Base-by-base conservation (phyloP, 92 coral and sea anemone species). In the Isaurus tuberculatus region DNA sequence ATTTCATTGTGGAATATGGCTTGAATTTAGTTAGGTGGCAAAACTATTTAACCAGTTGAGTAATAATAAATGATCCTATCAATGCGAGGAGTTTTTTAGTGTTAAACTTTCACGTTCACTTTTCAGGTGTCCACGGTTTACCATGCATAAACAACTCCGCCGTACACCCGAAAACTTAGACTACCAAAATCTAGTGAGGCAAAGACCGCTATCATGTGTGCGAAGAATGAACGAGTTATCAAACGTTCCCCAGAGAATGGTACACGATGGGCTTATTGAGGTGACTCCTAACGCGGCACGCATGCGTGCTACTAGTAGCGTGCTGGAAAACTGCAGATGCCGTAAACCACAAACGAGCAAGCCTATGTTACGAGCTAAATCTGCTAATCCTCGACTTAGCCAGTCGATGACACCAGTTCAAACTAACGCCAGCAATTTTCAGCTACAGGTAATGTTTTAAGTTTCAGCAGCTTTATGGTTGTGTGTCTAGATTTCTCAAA, bases 71-170 rank as follows among this genome's bases (percentile, higher is more conserved):
- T n/a, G n/a, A n/a, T n/a, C n/a, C n/a, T n/a, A n/a, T n/a, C n/a
- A n/a, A n/a, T n/a, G n/a, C n/a, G n/a, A n/a, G n/a, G n/a, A n/a
- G n/a, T n/a, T n/a, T n/a, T n/a, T n/a, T n/a, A n/a, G n/a, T n/a
- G n/a, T n/a, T n/a, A n/a, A n/a, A n/a, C n/a, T n/a, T 55, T 55
- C 9, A 55, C 27, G 0, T 72, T 72, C 16, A 32, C 36, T 6
- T 43, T 8, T 33, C 79, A 97, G 99, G 99, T 94, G 97, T 77
- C 93, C 97, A 23, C 91, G 99, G 26, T 97, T 97, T 37, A 97
- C 95, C 11, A 90, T 97, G 89, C 97, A 93, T 57, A 96, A 92
- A 51, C 88, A 88, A 81, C 89, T 90, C 4, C 77, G 71, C 20
- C 64, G 65, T 16, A 60, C 48, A 0, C 71, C 26, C 79, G 58